Evolutionary conservation across 35 echinoderm and acorn worm species (phyloP), one percentile per base, ranked within the genome.

Genomic region (Lytechinus pictus): DNA sequence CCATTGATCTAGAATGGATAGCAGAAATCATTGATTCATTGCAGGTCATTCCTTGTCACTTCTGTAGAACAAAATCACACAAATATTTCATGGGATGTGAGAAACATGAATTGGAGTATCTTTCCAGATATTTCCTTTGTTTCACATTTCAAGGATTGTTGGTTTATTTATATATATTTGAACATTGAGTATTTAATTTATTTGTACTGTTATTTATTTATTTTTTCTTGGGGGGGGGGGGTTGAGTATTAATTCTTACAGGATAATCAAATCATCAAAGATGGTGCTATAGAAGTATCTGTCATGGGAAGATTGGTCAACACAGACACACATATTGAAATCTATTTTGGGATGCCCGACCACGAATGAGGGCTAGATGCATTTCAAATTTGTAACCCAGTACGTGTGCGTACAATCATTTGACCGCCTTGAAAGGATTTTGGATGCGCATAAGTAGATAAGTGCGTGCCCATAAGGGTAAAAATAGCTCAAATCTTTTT

Each of bases 331-430:
- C 66, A 79, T 79, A 79, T 79, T 79, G 66, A 79, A 79, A 24
- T 79, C 66, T 79, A 79, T 79, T 79, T 79, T n/a, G 19, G 66
- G 66, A 79, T 24, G 66, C 66, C 66, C 16, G 19, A 24, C 66
- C 21, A 27, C 16, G 0, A 24, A 58, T 24, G n/a, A 24, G 21
- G 66, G 66, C 66, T 79, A 79, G 66, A 16, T n/a, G 66, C 66
- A 79, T 79, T n/a, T 79, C 66, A 79, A 79, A 79, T 79, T n/a
- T 79, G 66, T 79, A 79, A 79, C 66, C 66, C 16, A 79, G 66
- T 79, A 79, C 66, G 66, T 79, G 66, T 79, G 66, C 66, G 66
- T 79, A 79, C 66, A 79, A n/a, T 79, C 66, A 24, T 79, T 79
- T 79, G 66, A 79, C 66, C 66, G 66, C 21, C 66, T 79, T 24